These are phyloP conservation scores for Phorcus lineatus DNA, from an alignment of 2,888 invertebrate genomes.

Conservation along the genomic window DNA sequence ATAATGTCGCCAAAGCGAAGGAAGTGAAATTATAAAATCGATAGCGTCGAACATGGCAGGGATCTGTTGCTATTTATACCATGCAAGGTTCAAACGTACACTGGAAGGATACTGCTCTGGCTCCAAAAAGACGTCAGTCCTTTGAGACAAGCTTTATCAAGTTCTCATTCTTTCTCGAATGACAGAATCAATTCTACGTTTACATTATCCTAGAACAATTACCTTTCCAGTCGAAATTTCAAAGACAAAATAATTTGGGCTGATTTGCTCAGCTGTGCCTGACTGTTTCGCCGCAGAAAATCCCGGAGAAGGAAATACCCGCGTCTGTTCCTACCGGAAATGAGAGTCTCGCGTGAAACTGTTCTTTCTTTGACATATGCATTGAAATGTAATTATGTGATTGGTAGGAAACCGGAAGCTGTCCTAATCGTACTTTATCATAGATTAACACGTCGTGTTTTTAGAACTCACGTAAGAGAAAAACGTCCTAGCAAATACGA, in stretches of 20 bases:
- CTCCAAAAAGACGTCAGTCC: not conserved
- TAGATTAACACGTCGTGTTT: too few species aligned
- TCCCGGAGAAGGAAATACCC: not conserved
- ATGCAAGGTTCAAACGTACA: too few species aligned
- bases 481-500: too few species aligned
- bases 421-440: not conserved
- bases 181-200: not conserved
- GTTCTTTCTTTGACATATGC: not conserved
- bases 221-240: not conserved
- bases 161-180: not conserved
- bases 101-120: too few species aligned
- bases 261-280: not conserved
- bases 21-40: not conserved
- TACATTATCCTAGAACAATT: not conserved
- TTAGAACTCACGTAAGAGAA: too few species aligned
- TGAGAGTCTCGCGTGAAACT: conserved; percentile 3
- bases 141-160: not conserved
- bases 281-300: not conserved
- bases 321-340: conserved; percentile 8
- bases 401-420: not conserved
- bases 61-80: not conserved
- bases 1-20: not conserved
- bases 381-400: not conserved
- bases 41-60: not conserved
- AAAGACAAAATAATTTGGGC: conserved; percentile 3